phyloP scores from a whole-genome alignment of 1,140 invertebrate genomes.

The Luehdorfia chinensis region DNA sequence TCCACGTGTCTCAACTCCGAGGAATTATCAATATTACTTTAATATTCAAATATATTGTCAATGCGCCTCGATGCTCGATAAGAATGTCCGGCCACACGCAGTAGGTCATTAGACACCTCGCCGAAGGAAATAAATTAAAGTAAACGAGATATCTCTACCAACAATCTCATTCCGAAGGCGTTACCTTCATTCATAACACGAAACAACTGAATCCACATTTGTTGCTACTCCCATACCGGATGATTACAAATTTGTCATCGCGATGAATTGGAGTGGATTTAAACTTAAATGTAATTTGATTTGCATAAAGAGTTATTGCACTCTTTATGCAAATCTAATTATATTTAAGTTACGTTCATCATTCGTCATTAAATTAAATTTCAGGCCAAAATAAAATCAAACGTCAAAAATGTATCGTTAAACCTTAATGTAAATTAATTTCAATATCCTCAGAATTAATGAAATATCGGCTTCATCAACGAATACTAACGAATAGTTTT shows the following conservation, averaged over 20 bases:
- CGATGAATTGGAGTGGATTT: not conserved
- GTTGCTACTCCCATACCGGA: conserved; percentile 12
- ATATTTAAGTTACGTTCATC: no score
- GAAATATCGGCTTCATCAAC: no score
- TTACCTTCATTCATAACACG: conserved; percentile 16
- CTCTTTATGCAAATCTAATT: no score
- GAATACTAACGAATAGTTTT: no score
- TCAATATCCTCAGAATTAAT: no score
- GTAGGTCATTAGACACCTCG: conserved; percentile 73
- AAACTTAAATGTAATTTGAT: conserved; percentile 10
- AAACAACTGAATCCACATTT: conserved; percentile 14
- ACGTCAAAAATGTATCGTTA: no score
- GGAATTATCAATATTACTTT: conserved; percentile 62
- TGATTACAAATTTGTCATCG: conserved; percentile 10
- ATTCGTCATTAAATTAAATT: no score
- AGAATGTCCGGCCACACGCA: conserved; percentile 73
- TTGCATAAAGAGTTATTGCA: conserved; percentile 7
- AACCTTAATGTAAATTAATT: no score
- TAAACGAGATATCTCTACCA: conserved; percentile 70
- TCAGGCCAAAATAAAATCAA: no score
- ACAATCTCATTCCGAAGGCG: conserved; percentile 39
- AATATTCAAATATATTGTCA: conserved; percentile 73
- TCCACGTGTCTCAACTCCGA: conserved; percentile 33
- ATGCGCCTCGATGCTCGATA: conserved; percentile 65
- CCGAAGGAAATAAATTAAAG: conserved; percentile 73